phyloP scores from a whole-genome alignment of 2,888 invertebrate species.

The Drosophila kanekoi region DNA sequence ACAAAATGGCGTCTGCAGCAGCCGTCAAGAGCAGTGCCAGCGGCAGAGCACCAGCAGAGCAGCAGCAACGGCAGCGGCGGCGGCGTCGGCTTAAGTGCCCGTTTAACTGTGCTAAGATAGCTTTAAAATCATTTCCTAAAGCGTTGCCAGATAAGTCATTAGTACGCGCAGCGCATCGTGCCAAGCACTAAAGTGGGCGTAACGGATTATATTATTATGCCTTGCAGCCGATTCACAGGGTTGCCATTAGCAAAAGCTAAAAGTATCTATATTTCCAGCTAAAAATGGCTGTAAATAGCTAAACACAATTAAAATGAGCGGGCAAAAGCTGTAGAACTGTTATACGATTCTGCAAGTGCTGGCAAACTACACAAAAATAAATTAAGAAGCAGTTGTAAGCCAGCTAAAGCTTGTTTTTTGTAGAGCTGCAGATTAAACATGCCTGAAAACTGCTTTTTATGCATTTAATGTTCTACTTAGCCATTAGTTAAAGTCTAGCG shows the following conservation, averaged over 20 bases:
- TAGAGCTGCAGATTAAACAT: no score
- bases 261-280: background rate
- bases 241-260: background rate
- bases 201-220: slow-evolving; percentile 28
- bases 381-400: background rate
- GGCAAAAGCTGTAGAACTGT: no score
- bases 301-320: background rate
- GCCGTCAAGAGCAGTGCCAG: slow-evolving; percentile 24
- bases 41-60: slow-evolving; percentile 19
- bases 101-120: slow-evolving; percentile 47
- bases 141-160: slow-evolving; percentile 62
- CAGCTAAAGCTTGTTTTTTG: background rate
- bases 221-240: slow-evolving; percentile 4
- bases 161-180: slow-evolving; percentile 37
- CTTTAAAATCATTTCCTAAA: slow-evolving; percentile 63
- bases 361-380: no score
- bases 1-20: slow-evolving; percentile 57
- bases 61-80: slow-evolving; percentile 6
- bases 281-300: background rate
- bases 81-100: slow-evolving; percentile 48
- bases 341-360: no score
- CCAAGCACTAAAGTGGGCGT: slow-evolving; percentile 19
- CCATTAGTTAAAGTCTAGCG: no score
- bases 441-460: no score
- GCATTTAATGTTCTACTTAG: no score